Conservation (phyloP, 2,113 vertebrate genomes). For the Chinchilla lanigera region DNA sequence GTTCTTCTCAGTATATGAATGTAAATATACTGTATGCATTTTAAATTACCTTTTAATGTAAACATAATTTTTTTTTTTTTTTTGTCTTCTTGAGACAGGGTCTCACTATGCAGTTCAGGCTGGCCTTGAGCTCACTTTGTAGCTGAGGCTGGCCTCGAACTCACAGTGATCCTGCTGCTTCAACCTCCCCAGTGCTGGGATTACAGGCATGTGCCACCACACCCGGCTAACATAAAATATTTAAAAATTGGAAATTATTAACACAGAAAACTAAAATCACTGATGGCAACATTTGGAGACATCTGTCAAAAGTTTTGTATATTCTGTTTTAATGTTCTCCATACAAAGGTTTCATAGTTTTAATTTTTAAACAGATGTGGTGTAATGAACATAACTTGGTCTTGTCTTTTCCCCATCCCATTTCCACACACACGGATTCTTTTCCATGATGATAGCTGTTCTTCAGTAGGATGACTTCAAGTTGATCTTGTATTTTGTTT, state of each 20-base stretch:
- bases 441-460: background rate
- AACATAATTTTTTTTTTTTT: background rate
- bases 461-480: background rate
- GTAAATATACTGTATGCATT: background rate
- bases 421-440: background rate
- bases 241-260: conserved; percentile 7
- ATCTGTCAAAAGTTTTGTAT: background rate
- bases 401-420: background rate
- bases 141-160: too few species aligned
- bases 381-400: background rate
- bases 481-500: background rate
- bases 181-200: too few species aligned
- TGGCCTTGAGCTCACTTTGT: too few species aligned
- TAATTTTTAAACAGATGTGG: background rate
- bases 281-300: background rate
- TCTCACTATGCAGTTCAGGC: too few species aligned
- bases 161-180: too few species aligned
- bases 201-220: too few species aligned
- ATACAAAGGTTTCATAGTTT: background rate
- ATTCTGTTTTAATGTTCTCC: background rate
- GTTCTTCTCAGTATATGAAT: background rate
- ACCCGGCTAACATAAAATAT: background rate
- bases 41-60: conserved; percentile 10
- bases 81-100: too few species aligned
- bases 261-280: conserved; percentile 19